Percentiles rank a stretch among this genome's conserved stretches.
phyloP scores from a whole-genome alignment of 37 sponge, comb jelly and placozoan species.

The Axinella damicornis region DNA sequence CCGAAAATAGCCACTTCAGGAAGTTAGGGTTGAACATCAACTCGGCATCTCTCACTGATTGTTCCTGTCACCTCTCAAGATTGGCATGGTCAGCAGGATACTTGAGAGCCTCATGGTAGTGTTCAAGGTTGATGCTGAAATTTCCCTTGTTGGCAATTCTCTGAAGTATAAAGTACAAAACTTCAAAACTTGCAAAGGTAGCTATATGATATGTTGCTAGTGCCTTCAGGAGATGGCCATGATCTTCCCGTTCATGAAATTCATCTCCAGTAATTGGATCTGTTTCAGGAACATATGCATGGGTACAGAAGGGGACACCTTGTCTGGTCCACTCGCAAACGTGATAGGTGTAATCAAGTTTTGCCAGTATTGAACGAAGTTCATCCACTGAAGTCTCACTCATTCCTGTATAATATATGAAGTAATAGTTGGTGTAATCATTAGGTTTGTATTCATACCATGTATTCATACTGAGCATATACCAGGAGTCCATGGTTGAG shows the following conservation, averaged over 20 bases:
- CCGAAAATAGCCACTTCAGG: conserved; percentile 23
- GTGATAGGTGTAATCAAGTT: conserved; percentile 7
- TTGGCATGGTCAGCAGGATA: background rate
- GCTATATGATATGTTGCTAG: too few species aligned
- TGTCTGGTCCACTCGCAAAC: conserved; percentile 14
- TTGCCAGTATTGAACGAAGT: conserved; percentile 21
- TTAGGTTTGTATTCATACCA: too few species aligned
- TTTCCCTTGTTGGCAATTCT: conserved; percentile 7
- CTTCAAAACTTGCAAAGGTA: background rate
- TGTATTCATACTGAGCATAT: too few species aligned
- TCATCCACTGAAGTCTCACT: too few species aligned
- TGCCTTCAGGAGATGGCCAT: background rate
- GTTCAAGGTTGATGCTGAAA: background rate
- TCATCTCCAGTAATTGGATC: conserved; percentile 14
- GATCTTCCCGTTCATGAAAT: conserved; percentile 31
- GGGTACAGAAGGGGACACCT: conserved; percentile 25
- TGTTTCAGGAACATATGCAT: conserved; percentile 27
- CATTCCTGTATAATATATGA: too few species aligned
- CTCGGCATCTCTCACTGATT: conserved; percentile 24
- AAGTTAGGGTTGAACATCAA: background rate
- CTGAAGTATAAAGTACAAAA: background rate
- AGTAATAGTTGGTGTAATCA: too few species aligned
- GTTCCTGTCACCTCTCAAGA: conserved; percentile 9
- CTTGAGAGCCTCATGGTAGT: conserved; percentile 14
- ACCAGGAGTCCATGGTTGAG: too few species aligned